Conservation (phyloP, 2,888 invertebrate genomes). For the Calameuta pallipes region DNA sequence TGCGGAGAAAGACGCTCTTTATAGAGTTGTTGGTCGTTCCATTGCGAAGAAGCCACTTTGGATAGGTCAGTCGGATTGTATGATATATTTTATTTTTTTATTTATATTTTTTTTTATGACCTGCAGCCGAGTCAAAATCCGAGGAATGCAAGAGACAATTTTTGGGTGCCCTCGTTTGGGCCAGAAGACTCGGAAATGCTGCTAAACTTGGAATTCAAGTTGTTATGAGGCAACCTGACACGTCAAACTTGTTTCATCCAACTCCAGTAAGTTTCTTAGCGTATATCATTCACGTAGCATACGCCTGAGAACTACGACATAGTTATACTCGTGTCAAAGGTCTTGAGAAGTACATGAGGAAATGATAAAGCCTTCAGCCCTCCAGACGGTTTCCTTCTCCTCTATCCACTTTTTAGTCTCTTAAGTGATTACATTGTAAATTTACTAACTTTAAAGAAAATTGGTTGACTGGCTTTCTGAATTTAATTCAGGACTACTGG, state of each 20-base stretch:
- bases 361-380: background rate
- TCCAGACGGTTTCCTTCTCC: background rate
- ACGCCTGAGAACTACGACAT: background rate
- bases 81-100: conserved; percentile 2
- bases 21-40: conserved; percentile 45
- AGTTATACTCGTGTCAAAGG: background rate
- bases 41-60: conserved; percentile 60
- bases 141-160: conserved; percentile 57
- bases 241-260: conserved; percentile 73
- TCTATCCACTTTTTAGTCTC: background rate
- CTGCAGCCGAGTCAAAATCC: conserved; percentile 59
- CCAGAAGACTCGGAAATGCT: conserved; percentile 78
- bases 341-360: conserved; percentile 2
- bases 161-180: conserved; percentile 76
- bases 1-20: conserved; percentile 44
- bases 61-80: conserved; percentile 57
- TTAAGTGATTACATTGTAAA: background rate
- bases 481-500: conserved; percentile 78
- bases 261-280: conserved; percentile 70
- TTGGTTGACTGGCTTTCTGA: background rate
- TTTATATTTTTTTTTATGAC: conserved; percentile 7
- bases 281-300: background rate
- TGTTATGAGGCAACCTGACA: conserved; percentile 76
- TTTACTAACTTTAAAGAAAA: background rate
- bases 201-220: conserved; percentile 79